Percentiles rank a stretch among this genome's conserved stretches.
Conservation (phyloP, 2,797 vertebrate genomes). For the Echiichthys vipera region DNA sequence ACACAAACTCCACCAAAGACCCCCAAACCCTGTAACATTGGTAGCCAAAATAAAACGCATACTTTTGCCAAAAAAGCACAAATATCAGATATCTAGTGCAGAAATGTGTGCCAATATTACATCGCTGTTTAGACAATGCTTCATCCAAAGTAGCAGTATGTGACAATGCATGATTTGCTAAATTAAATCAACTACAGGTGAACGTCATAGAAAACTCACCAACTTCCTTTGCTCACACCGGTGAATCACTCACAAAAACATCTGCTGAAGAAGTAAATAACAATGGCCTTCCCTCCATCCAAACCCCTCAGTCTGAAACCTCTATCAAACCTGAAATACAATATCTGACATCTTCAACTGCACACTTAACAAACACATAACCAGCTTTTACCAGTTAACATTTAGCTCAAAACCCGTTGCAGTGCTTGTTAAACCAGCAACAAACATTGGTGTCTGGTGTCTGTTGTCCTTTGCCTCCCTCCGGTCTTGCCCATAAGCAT, state of each 20-base stretch:
- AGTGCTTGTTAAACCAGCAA: background rate
- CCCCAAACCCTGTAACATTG: background rate
- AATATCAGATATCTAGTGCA: background rate
- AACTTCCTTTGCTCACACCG: background rate
- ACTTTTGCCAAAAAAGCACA: background rate
- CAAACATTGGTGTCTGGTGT: background rate
- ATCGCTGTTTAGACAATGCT: background rate
- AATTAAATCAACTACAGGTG: background rate
- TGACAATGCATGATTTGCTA: background rate
- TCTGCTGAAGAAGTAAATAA: background rate
- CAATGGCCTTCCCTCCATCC: background rate
- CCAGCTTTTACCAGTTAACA: background rate
- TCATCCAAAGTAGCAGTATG: background rate
- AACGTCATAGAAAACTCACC: background rate
- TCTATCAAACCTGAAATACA: background rate
- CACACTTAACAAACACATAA: background rate
- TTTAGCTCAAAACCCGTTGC: background rate
- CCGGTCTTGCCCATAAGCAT: background rate
- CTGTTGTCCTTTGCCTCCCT: background rate
- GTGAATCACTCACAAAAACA: background rate
- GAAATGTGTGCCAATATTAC: background rate
- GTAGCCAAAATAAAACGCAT: background rate
- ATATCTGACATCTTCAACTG: background rate
- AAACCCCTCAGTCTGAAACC: background rate
- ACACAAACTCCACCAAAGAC: background rate